phyloP scores from a whole-genome alignment of 2,113 vertebrate genomes.

The Neolamprologus fasciatus region DNA sequence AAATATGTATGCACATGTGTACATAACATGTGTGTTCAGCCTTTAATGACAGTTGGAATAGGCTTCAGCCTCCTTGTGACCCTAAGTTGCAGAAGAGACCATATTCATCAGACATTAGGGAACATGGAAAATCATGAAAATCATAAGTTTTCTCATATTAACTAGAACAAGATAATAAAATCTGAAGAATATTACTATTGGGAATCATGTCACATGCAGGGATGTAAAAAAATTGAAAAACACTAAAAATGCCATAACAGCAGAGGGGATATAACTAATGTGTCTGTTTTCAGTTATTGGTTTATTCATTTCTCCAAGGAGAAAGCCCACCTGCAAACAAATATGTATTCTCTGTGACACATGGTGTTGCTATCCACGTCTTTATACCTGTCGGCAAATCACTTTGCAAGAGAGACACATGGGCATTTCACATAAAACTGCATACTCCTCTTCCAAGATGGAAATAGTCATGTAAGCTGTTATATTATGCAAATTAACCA shows the following conservation, averaged over 20 bases:
- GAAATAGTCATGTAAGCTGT: background rate
- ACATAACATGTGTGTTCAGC: background rate
- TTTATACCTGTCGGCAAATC: background rate
- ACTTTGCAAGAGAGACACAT: background rate
- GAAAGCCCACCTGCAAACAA: background rate
- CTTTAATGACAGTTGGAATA: background rate
- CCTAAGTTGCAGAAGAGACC: background rate
- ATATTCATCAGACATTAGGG: background rate
- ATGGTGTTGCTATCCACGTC: background rate
- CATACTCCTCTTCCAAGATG: background rate
- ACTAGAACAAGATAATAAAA: background rate
- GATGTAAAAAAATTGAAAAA: background rate
- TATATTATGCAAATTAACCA: background rate
- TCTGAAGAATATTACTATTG: background rate
- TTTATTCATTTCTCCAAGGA: background rate
- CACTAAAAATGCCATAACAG: background rate
- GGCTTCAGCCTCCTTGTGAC: background rate
- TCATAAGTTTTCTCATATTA: background rate
- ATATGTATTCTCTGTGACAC: background rate
- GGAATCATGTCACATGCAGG: background rate
- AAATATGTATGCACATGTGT: background rate
- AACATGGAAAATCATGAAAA: background rate
- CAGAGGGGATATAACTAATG: background rate
- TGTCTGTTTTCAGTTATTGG: background rate
- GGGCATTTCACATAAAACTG: background rate